Evolutionary conservation across 2,888 invertebrate species (phyloP), one percentile per base, ranked within the genome.

Genomic region (Dioctria linearis): DNA sequence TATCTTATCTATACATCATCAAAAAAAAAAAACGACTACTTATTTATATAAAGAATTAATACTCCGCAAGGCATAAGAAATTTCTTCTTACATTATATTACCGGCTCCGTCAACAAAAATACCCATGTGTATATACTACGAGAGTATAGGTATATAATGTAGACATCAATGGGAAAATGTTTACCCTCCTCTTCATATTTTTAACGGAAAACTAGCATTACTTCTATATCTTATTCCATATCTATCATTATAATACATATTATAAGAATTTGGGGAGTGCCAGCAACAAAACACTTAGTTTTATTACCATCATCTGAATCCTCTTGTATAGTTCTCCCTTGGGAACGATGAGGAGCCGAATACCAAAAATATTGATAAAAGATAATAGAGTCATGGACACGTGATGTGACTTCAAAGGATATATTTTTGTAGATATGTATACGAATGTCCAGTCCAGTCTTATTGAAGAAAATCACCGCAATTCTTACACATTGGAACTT

Each of bases 121-220:
- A 25, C 25, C 25, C 25, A 2, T 25, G 25, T 25, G 25, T 25
- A 25, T 25, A 25, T 0, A 25, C 25, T 25, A 25, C 0, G 25
- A 25, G 25, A 25, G 25, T 25, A n/a, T n/a, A 25, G 25, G 25
- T 2, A 25, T 2, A 25, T 25, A 25, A 25, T 25, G 25, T 39
- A 25, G 49, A 69, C 49, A 69, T 69, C 69, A 69, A 51, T 69
- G 51, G 46, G 49, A 67, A 67, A 67, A 25, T 25, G 46, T 46
- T 13, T 43, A 5, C 49, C 67, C 67, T 43, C 25, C 67, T 13
- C 67, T 13, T 3, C 67, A 43, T 46, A 46, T 46, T 9, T 46
- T 9, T 46, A 46, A 46, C 5, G 49, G 49, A 46, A 46, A 46
- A 46, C 40, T 46, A 67, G 25, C 67, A 43, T 66, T 46, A 13